Base-by-base conservation (phyloP, 2,113 vertebrate genomes). In the Uropsilus gracilis region DNA sequence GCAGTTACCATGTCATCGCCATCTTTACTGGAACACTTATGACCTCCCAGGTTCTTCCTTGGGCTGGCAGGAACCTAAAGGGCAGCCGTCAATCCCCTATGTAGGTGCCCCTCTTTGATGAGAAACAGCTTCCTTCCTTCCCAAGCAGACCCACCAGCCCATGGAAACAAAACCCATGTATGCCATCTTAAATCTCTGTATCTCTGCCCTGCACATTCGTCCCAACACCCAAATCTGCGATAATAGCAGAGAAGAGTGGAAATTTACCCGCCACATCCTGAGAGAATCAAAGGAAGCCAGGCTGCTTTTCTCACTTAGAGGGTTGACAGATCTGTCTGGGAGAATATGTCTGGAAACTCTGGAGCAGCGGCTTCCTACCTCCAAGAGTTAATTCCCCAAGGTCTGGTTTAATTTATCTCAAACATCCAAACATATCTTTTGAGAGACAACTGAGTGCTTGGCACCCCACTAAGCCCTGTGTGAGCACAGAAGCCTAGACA, bases 331-430 rank as follows among this genome's bases (percentile, higher is more conserved):
- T 77, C 0, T 39, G 24, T 55, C 61, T 37, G 63, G 39, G 53
- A 83, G n/a, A 50, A 53, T 32, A 30, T 44, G 39, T 34, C 77
- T 83, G 80, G 77, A 84, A 66, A 83, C 26, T 73, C 48, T 32
- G 30, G 53, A 87, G n/a, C 34, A 26, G 5, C 37, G 44, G 69
- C 63, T 7, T 77, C n/a, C 50, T 55, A 11, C 68, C 14, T 22
- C n/a, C 37, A 39, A 84, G 53, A 75, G 77, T 87, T 48, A 87
- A 72, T 61, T 48, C 48, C n/a, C 61, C 13, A 39, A 83, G 42
- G 26, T 3, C 6, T 55, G 34, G 28, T 37, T 63, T 66, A 10
- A 64, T 86, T 87, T 34, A 53, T 95, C 76, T 50, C 95, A 50
- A 86, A 86, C 46, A 82, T 32, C 12, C 17, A 24, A 81, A 48